Evolutionary conservation across 2,797 vertebrate genomes (phyloP), one percentile per base, ranked within the genome.

Genomic region (Leptoclinus maculatus): DNA sequence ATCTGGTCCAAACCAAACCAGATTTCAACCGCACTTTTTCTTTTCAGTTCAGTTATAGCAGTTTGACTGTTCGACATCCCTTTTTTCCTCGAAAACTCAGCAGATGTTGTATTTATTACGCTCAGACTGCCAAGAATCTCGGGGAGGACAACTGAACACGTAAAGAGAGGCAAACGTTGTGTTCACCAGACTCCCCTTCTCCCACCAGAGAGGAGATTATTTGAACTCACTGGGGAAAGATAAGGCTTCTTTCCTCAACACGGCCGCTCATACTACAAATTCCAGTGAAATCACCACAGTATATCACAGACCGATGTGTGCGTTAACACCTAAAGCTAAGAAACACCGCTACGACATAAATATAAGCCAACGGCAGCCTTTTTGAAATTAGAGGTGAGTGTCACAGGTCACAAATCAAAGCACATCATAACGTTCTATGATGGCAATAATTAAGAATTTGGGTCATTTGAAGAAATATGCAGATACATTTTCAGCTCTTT

Each of bases 41-140:
- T 70, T 54, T 75, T 62, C 82, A 83, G 66, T 75, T 81, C 74
- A 47, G 75, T 85, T 78, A 69, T 64, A 87, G 77, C 54, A 38
- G 66, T 81, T 83, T 70, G 83, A 89, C 79, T 82, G 36, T 77
- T 86, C 21, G 11, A 79, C 85, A 85, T 84, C 80, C 81, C 67
- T 19, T 78, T 60, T 49, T 91, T 90, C 89, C 83, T 92, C 85
- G 89, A 94, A 90, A 92, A 90, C 84, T 29, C 80, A 88, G 86
- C 87, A 93, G 93, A 94, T 93, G 89, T 90, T 91, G 60, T 84
- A 83, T 90, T 93, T 93, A 93, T 92, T 89, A 84, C 63, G 7
- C 58, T 76, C 65, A 9, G 58, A 49, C 79, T 79, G 91, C 91
- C 89, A 89, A 92, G 84, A 92, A 90, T 92, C 91, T 87, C 47